Base-by-base conservation (phyloP, 2,888 invertebrate genomes). In the Dichetophora obliterata region DNA sequence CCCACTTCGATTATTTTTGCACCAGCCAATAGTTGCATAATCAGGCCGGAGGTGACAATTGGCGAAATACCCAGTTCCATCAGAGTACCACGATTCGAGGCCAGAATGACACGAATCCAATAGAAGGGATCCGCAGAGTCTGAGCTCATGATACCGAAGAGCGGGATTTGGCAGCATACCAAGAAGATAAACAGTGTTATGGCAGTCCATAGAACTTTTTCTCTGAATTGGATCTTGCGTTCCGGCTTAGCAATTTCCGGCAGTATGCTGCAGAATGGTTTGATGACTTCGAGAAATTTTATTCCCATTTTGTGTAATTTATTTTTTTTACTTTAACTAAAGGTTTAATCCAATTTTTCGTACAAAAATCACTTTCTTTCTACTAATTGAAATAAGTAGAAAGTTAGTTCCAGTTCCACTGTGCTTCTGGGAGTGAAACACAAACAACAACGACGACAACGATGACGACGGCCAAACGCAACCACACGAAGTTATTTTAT, bases 41-140 rank as follows among this genome's bases (percentile, higher is more conserved):
- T 99, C 81, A 99, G 93, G 84, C 99, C 98, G 74, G 99, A 99
- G 75, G 99, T 99, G 77, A 99, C 99, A 86, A 99, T 99, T 31
- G 99, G 99, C 24, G 99, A 99, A 88, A 99, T 99, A 91, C 99
- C 99, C 85, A 99, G 92, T 91, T 99, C 99, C 99, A 99, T 99
- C 75, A 99, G 93, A 16, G 99, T 99, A 88, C 99, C 98, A 93
- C 99, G 94, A 92, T 99, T 99, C 76, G 99, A 99, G 37, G 99
- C 99, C 83, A 99, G 91, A 89, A 99, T 99, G 37, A 99, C 99
- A 93, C 99, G 96, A 91, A 99, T 99, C 99, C 99, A 99, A 90
- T 99, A 99, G 91, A 99, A 99, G 5, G 99, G 99, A 95, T 99
- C 99, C 76, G 99, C 99, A 57, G 98, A 98, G 91, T 99, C 99